These are phyloP conservation scores for Eurois occulta DNA, from an alignment of 2,888 invertebrate species.

Conservation along the genomic window DNA sequence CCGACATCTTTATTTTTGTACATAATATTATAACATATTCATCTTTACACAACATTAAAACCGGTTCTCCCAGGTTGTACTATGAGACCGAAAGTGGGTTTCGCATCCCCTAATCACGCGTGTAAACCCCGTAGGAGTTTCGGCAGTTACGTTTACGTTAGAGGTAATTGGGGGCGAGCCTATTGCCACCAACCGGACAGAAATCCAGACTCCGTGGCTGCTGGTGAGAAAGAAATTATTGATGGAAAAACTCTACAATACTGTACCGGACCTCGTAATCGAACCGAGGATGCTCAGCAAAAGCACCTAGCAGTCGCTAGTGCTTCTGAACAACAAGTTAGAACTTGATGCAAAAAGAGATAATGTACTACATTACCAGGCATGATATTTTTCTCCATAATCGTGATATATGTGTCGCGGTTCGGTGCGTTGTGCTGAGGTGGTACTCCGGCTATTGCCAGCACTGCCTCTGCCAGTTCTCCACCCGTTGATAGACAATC, in stretches of 20 bases:
- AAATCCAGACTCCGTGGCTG: not conserved
- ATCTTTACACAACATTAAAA: not conserved
- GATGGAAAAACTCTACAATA: not conserved
- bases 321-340: not conserved
- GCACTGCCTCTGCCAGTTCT: conserved; percentile 75
- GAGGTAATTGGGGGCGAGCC: not conserved
- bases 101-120: too few species aligned
- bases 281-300: not conserved
- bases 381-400: conserved; percentile 75
- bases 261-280: not conserved
- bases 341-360: not conserved
- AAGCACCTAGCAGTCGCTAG: not conserved
- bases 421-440: conserved; percentile 83
- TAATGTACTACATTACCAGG: conserved; percentile 74
- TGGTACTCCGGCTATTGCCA: conserved; percentile 82
- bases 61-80: too few species aligned
- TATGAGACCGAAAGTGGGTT: too few species aligned
- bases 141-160: not conserved
- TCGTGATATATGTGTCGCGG: conserved; percentile 74
- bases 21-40: too few species aligned
- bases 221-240: not conserved
- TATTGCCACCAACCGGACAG: not conserved
- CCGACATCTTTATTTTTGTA: not conserved
- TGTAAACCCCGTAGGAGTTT: not conserved
- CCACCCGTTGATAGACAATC: conserved; percentile 76